These are phyloP conservation scores for Drosophila pallidifrons DNA, from an alignment of 1,140 invertebrate genomes.

Conservation along the genomic window DNA sequence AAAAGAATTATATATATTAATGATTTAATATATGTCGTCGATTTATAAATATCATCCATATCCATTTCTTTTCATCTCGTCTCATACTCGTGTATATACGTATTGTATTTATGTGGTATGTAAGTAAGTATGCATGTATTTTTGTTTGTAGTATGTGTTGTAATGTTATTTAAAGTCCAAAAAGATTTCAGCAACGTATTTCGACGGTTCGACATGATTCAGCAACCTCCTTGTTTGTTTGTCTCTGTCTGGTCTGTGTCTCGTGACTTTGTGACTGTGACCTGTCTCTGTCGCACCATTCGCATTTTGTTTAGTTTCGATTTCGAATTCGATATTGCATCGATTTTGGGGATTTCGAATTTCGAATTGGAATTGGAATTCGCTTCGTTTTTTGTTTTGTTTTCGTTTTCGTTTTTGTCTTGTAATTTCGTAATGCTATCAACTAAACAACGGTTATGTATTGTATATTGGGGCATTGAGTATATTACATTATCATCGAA, in stretches of 20 bases:
- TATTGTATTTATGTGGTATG: constrained; percentile 8
- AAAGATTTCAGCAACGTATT: constrained; percentile 79
- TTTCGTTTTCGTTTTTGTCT: constrained; percentile 19
- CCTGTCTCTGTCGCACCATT: constrained; percentile 75
- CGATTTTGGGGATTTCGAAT: not conserved
- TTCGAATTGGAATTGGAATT: constrained; percentile 21
- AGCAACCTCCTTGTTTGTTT: constrained; percentile 53
- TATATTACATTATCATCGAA: constrained; percentile 81
- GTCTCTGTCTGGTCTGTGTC: constrained; percentile 26
- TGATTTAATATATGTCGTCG: constrained; percentile 38
- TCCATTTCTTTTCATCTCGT: constrained; percentile 52
- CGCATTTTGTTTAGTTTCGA: constrained; percentile 53
- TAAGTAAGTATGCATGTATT: constrained; percentile 24
- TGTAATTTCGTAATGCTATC: constrained; percentile 63
- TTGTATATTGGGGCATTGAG: constrained; percentile 56
- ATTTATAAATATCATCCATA: constrained; percentile 45
- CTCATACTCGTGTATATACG: constrained; percentile 25
- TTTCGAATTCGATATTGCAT: constrained; percentile 24
- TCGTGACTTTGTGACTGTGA: constrained; percentile 15
- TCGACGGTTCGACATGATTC: constrained; percentile 78
- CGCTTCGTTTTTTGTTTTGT: constrained; percentile 3
- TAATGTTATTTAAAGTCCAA: constrained; percentile 69
- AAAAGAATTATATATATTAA: constrained; percentile 51
- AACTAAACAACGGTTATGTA: constrained; percentile 76
- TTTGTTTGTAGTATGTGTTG: constrained; percentile 18